Conservation (phyloP, 64 coral and sea anemone species). For the Porites lutea region DNA sequence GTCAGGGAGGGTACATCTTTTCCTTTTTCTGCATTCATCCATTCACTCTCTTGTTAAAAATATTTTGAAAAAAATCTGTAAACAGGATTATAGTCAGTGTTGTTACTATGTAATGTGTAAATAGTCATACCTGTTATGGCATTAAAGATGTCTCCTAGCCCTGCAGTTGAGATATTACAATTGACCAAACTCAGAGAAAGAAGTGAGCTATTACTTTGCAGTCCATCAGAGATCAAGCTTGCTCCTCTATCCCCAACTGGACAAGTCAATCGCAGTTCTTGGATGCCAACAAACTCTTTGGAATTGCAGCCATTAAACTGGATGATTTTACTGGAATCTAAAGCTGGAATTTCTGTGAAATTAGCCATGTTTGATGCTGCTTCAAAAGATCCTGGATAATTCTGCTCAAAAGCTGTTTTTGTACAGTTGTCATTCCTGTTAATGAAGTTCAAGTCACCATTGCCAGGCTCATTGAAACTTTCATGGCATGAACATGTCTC, state of each 20-base stretch:
- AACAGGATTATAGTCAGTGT: too few relatives aligned
- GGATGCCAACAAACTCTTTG: constrained; percentile 39
- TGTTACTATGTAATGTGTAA: not conserved
- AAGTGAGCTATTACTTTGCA: constrained; percentile 52
- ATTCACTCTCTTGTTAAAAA: too few relatives aligned
- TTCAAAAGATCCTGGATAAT: too few relatives aligned
- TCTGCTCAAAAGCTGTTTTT: too few relatives aligned
- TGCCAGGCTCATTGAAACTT: too few relatives aligned
- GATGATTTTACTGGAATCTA: not conserved
- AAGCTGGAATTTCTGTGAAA: not conserved
- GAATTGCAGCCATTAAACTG: not conserved
- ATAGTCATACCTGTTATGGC: constrained; percentile 44
- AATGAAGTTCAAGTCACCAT: too few relatives aligned
- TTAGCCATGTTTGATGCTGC: too few relatives aligned
- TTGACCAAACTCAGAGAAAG: constrained; percentile 47
- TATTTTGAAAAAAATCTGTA: too few relatives aligned
- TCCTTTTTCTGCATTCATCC: too few relatives aligned
- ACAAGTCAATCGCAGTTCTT: constrained; percentile 52
- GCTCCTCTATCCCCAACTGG: constrained; percentile 44
- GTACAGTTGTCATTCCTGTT: too few relatives aligned
- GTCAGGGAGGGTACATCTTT: too few relatives aligned
- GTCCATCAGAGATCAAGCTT: constrained; percentile 31
- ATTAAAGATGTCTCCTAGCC: constrained; percentile 51
- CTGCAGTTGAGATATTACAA: constrained; percentile 57
- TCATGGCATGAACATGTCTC: too few relatives aligned